A percentile compares a stretch with the other conserved stretches of the same genome.
These are phyloP conservation scores for Amblyopsis hoosieri DNA, from an alignment of 2,797 vertebrate genomes.

Conservation along the genomic window DNA sequence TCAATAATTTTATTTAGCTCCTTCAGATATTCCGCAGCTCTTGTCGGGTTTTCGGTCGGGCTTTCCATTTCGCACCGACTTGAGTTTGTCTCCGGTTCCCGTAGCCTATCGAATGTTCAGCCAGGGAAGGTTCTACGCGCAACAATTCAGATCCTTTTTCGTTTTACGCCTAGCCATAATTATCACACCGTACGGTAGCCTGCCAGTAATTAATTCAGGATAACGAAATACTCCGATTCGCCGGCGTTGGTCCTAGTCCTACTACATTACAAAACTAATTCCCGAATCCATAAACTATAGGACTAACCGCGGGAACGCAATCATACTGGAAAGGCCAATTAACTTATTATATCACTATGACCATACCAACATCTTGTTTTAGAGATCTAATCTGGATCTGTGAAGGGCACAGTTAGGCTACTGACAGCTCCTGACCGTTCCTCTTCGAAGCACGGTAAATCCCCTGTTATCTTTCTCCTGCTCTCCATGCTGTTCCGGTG, in stretches of 20 bases:
- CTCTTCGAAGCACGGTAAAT: conserved; percentile 29
- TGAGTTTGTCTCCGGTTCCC: conserved; percentile 17
- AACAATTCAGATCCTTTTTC: conserved; percentile 42
- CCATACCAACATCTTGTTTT: not conserved
- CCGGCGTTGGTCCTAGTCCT: no score
- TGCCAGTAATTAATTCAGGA: conserved; percentile 6
- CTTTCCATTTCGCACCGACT: conserved; percentile 76
- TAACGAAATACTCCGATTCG: conserved; percentile 4
- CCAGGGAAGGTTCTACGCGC: conserved; percentile 36
- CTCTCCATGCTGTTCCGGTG: conserved; percentile 63
- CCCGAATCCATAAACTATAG: not conserved
- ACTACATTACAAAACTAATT: conserved; percentile 20
- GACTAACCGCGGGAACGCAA: conserved; percentile 13
- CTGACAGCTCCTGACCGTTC: conserved; percentile 1
- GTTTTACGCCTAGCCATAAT: conserved; percentile 74
- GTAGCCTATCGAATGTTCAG: conserved; percentile 18
- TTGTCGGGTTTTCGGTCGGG: conserved; percentile 84
- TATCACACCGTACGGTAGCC: conserved; percentile 13
- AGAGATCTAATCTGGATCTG: not conserved
- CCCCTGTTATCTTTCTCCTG: conserved; percentile 9
- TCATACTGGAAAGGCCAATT: conserved; percentile 9
- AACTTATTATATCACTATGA: conserved; percentile 4
- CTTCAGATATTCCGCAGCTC: conserved; percentile 89
- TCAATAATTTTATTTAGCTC: conserved; percentile 96
- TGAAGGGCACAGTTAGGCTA: not conserved